Percentiles rank a stretch among this genome's conserved stretches.
These are phyloP conservation scores for Rhynchophorus ferrugineus DNA, from an alignment of 1,140 invertebrate genomes.

Conservation along the genomic window DNA sequence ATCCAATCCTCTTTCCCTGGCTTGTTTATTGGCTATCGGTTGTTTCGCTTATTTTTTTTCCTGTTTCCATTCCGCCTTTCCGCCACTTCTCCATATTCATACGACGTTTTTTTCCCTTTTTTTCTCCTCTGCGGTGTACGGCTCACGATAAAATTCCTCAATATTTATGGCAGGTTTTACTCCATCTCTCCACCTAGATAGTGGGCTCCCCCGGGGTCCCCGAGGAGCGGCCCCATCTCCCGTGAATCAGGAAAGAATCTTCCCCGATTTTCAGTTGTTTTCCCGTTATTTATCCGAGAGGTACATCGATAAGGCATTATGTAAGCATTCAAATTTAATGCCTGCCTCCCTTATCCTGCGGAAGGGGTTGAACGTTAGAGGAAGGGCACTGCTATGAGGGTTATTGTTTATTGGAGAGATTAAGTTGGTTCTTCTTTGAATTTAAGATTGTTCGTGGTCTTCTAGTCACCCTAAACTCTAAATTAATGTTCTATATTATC, in stretches of 20 bases:
- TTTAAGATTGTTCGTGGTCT: too few relatives aligned
- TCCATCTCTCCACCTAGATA: not conserved
- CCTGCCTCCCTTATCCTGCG: too few relatives aligned
- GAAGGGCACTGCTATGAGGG: too few relatives aligned
- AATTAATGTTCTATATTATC: too few relatives aligned
- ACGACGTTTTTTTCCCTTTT: not conserved
- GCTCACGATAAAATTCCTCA: not conserved
- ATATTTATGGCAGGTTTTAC: constrained; percentile 6
- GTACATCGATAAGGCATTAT: too few relatives aligned
- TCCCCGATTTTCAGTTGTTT: too few relatives aligned
- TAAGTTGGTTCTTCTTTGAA: too few relatives aligned
- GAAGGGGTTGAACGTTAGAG: too few relatives aligned
- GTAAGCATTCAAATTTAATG: too few relatives aligned
- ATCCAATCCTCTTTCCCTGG: not conserved
- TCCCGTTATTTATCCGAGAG: too few relatives aligned
- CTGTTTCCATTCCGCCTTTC: not conserved
- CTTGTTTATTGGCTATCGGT: not conserved
- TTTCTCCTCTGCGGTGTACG: not conserved
- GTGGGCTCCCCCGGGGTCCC: not conserved
- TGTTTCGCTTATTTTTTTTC: not conserved
- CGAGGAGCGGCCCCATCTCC: not conserved
- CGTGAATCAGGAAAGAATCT: not conserved
- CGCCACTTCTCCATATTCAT: not conserved
- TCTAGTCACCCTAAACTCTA: too few relatives aligned
- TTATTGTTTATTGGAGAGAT: too few relatives aligned